These are phyloP conservation scores for Gulo gulo DNA, from an alignment of 2,113 vertebrate species.

Conservation along the genomic window DNA sequence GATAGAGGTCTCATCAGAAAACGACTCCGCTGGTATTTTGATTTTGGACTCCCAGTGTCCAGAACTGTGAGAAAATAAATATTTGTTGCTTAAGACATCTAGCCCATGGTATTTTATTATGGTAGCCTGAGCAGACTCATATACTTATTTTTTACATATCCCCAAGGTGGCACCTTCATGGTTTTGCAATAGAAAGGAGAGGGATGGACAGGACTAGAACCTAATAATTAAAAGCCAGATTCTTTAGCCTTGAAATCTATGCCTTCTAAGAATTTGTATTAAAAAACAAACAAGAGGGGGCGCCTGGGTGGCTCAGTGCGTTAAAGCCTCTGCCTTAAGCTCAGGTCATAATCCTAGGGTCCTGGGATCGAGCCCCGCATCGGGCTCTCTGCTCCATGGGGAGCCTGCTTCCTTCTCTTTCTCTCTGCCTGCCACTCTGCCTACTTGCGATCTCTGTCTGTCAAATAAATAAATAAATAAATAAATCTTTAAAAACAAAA, in stretches of 20 bases:
- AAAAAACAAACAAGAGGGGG: neutral
- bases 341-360: too few relatives aligned
- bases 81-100: neutral
- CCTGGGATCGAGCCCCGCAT: too few relatives aligned
- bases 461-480: too few relatives aligned
- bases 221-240: neutral
- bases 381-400: too few relatives aligned
- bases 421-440: too few relatives aligned
- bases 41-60: neutral
- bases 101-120: neutral
- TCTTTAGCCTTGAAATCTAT: neutral
- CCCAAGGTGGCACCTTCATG: neutral
- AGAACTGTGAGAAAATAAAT: neutral
- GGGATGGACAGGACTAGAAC: neutral
- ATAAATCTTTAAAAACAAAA: neutral
- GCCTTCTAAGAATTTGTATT: neutral
- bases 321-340: too few relatives aligned
- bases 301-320: too few relatives aligned
- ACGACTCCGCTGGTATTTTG: neutral
- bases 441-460: too few relatives aligned
- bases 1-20: neutral
- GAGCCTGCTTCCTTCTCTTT: too few relatives aligned
- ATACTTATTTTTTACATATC: neutral
- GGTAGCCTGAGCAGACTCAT: neutral
- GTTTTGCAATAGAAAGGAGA: neutral